Conservation (phyloP, 2,888 invertebrate species). For the Acleris cristana region DNA sequence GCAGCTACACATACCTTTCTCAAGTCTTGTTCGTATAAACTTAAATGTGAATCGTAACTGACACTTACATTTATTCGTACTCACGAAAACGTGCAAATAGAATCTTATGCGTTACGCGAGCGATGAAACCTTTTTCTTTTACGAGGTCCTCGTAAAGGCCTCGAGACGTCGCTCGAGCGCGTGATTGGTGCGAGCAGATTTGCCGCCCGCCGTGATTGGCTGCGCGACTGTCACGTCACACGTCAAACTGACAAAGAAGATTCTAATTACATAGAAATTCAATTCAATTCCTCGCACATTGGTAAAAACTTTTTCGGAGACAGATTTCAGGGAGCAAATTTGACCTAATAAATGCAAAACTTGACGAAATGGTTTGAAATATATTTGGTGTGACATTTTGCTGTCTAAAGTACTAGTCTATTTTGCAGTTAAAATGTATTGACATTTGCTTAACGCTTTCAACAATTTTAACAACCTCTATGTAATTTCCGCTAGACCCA, state of each 20-base stretch:
- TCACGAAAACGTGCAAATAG: conserved; percentile 13
- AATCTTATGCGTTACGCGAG: conserved; percentile 44
- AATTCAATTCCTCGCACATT: conserved; percentile 24
- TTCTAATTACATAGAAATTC: conserved; percentile 51
- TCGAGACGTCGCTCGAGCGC: conserved; percentile 36
- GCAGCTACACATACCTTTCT: no score
- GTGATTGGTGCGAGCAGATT: conserved; percentile 42
- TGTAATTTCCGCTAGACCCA: conserved; percentile 9
- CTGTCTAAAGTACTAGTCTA: no score
- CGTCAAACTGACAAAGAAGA: conserved; percentile 49
- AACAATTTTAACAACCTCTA: conserved; percentile 23
- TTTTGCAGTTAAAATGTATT: no score
- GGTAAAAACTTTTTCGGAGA: conserved; percentile 10
- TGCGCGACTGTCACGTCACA: conserved; percentile 49
- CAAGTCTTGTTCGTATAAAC: no score
- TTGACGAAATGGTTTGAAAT: background rate
- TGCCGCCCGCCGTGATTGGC: conserved; percentile 49
- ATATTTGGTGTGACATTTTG: background rate
- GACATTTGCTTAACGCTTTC: conserved; percentile 3
- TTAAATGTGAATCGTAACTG: no score
- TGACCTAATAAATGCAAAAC: conserved; percentile 10
- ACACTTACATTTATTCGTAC: background rate
- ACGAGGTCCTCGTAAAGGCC: conserved; percentile 47
- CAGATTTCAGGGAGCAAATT: conserved; percentile 5
- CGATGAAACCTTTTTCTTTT: conserved; percentile 50